These are phyloP conservation scores for Ophioninae sp. DNA, from an alignment of 2,888 invertebrate genomes.

Conservation along the genomic window DNA sequence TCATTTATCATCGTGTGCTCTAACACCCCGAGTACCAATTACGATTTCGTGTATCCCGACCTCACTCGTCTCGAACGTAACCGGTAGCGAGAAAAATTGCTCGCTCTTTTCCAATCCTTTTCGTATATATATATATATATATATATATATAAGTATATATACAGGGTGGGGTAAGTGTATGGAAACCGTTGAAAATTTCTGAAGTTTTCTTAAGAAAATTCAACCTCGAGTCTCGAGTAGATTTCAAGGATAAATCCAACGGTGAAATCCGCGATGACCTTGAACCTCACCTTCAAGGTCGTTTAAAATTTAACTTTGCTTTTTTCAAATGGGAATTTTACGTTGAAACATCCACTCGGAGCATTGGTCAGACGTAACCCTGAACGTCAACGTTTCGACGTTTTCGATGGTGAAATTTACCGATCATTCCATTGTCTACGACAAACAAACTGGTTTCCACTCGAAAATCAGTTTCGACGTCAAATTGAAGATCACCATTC, in stretches of 20 bases:
- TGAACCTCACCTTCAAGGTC: neutral
- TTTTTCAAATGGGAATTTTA: neutral
- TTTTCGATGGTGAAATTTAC: neutral
- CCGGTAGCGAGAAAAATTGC: slow-evolving; percentile 62
- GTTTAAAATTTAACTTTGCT: neutral
- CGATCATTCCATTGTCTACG: too few relatives aligned
- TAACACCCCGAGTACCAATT: slow-evolving; percentile 60
- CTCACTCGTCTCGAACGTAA: slow-evolving; percentile 57
- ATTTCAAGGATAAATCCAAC: neutral
- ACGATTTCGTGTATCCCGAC: slow-evolving; percentile 63
- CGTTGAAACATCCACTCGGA: neutral
- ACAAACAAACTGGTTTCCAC: too few relatives aligned
- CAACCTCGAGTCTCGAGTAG: neutral
- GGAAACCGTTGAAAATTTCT: too few relatives aligned
- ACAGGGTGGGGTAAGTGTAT: too few relatives aligned
- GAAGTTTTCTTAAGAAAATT: neutral
- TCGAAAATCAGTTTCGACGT: too few relatives aligned
- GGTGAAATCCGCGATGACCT: neutral
- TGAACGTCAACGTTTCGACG: neutral
- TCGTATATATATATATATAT: slow-evolving; percentile 29
- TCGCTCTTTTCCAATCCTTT: slow-evolving; percentile 39
- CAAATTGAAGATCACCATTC: too few relatives aligned
- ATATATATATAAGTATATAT: neutral
- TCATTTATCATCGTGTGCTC: slow-evolving; percentile 63
- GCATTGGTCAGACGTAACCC: neutral